Base-by-base conservation (phyloP, 2,797 vertebrate species). In the Microchirus variegatus region DNA sequence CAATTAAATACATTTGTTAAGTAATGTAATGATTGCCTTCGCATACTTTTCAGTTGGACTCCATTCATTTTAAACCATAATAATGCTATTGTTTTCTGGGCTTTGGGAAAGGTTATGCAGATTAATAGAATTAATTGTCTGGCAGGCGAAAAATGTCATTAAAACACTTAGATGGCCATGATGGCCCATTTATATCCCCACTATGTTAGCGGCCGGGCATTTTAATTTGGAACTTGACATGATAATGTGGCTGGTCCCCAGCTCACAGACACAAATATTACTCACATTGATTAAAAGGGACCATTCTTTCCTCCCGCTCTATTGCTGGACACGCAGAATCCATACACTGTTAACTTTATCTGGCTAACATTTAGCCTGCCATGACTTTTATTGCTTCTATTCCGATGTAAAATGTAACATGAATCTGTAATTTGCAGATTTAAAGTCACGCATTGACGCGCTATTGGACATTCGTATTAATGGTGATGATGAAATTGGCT, bases 191-290 rank as follows among this genome's bases (percentile, higher is more conserved):
- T 87, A 78, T 85, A 87, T 87, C 81, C 80, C 77, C 82, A 75
- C 83, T 90, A 91, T 90, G 89, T 93, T 92, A 90, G 86, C 73
- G 67, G 81, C 73, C 74, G 67, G 84, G 80, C 88, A 84, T 92
- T 94, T 94, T 93, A 92, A 93, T 94, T 93, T 93, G 89, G 92
- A 92, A 91, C 91, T 90, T 88, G 89, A 92, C 90, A 91, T 91
- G 90, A 93, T 91, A 91, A 93, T 92, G 84, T 85, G 85, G 85
- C 80, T 64, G 73, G 82, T 86, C 81, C 78, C 78, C 80, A 45
- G 84, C 83, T 84, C 82, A 80, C 77, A 83, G 89, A 81, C 81
- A 83, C 79, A 88, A 88, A 90, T 87, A 91, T 90, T 89, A 89
- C 81, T 89, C 84, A 84, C 81, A 78, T 85, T 92, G 89, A 93